These are phyloP conservation scores for Ciconia boyciana DNA, from an alignment of 2,113 vertebrate species.

Conservation along the genomic window DNA sequence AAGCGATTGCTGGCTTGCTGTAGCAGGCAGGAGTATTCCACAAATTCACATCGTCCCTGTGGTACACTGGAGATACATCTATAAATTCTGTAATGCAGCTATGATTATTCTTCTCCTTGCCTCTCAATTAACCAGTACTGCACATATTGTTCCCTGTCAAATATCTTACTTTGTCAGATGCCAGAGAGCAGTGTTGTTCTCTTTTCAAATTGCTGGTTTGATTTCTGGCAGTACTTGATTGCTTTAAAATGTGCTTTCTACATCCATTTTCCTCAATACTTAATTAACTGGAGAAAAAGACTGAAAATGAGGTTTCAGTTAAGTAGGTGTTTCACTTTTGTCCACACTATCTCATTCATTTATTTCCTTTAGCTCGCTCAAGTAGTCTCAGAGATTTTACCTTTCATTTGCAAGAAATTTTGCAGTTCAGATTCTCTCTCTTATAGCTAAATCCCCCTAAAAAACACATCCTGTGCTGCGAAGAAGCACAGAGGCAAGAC, in stretches of 20 bases:
- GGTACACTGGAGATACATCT: neutral
- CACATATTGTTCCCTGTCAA: slow-evolving; percentile 62
- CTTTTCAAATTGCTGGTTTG: slow-evolving; percentile 59
- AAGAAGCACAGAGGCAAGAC: neutral
- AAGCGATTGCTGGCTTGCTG: slow-evolving; percentile 24
- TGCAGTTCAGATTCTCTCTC: neutral
- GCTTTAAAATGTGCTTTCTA: slow-evolving; percentile 53
- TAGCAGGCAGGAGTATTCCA: slow-evolving; percentile 32
- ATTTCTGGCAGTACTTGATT: slow-evolving; percentile 59
- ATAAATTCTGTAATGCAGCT: slow-evolving; percentile 51
- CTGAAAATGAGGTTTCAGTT: slow-evolving; percentile 49
- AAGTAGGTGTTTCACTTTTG: slow-evolving; percentile 50
- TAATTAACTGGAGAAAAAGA: slow-evolving; percentile 54
- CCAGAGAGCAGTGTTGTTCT: slow-evolving; percentile 48
- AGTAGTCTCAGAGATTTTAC: neutral
- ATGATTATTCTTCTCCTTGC: slow-evolving; percentile 50
- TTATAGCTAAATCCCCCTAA: neutral
- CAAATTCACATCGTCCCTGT: neutral
- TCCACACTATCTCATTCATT: slow-evolving; percentile 29
- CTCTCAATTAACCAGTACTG: slow-evolving; percentile 59
- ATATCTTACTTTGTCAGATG: slow-evolving; percentile 52
- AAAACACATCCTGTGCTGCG: neutral
- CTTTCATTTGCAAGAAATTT: neutral
- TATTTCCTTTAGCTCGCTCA: slow-evolving; percentile 21
- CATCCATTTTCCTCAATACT: slow-evolving; percentile 56